These are phyloP conservation scores for Cololabis saira DNA, from an alignment of 2,113 vertebrate species.

Conservation along the genomic window DNA sequence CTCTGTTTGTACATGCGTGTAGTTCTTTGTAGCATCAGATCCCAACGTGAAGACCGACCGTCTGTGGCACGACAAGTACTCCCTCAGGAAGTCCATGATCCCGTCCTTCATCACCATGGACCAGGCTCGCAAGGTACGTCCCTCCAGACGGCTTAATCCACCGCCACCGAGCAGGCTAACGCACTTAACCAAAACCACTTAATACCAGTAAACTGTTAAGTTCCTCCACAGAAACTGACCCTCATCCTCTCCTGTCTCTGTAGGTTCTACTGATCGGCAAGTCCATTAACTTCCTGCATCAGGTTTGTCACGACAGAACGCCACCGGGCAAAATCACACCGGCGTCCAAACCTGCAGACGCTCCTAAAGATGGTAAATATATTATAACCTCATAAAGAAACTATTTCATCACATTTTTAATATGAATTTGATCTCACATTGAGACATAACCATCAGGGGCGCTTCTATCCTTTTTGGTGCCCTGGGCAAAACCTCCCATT, in stretches of 20 bases:
- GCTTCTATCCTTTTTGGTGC: too few relatives aligned
- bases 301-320: slow-evolving; percentile 95
- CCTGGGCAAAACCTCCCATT: too few relatives aligned
- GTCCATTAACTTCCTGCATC: slow-evolving; percentile 99
- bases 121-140: slow-evolving; percentile 91
- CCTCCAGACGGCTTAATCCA: not conserved
- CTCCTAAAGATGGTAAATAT: slow-evolving; percentile 88
- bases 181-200: not conserved
- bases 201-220: not conserved
- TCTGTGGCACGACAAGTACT: slow-evolving; percentile 98
- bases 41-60: slow-evolving; percentile 96
- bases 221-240: not conserved
- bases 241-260: not conserved
- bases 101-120: slow-evolving; percentile 98
- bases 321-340: slow-evolving; percentile 90
- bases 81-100: slow-evolving; percentile 96
- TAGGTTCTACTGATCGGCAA: slow-evolving; percentile 97
- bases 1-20: slow-evolving; percentile 9
- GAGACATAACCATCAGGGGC: too few relatives aligned
- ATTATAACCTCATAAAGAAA: not conserved
- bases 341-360: slow-evolving; percentile 87
- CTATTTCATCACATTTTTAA: not conserved
- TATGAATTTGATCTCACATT: too few relatives aligned
- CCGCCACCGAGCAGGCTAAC: not conserved
- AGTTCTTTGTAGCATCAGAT: slow-evolving; percentile 99